Evolutionary conservation across 2,888 invertebrate species (phyloP), one percentile per base, ranked within the genome.

Genomic region (Choreutis nemorana): DNA sequence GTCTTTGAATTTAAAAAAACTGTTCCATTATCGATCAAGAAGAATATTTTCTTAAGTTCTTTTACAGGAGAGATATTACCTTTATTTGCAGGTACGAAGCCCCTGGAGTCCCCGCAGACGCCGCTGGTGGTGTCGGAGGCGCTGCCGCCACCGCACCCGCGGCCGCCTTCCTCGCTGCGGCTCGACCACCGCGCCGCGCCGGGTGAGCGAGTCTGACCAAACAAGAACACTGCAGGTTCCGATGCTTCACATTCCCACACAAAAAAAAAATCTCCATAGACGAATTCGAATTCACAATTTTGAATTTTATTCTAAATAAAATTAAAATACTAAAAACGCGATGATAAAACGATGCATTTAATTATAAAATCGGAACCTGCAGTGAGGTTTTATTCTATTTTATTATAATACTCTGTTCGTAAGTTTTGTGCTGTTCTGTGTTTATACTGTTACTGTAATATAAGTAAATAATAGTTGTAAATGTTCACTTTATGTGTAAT

Each of bases 51-150:
- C n/a, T n/a, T n/a, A n/a, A n/a, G n/a, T n/a, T n/a, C n/a, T n/a
- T n/a, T n/a, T n/a, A n/a, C n/a, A n/a, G n/a, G n/a, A n/a, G n/a
- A n/a, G n/a, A n/a, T n/a, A n/a, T n/a, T n/a, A n/a, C n/a, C n/a
- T n/a, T n/a, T n/a, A n/a, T n/a, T 47, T 45, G 4, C 56, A 79
- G 80, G 80, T 48, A 90, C 89, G 49, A 87, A 90, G 51, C 93
- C 92, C 2, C 72, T 91, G 55, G 92, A 92, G 48, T 90, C 91
- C 26, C 93, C 93, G 10, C 89, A 91, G 66, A 91, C 91, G 35
- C 91, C 92, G 21, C 79, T 86, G 46, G 84, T 82, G 37, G 82
- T 83, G 38, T 71, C 72, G 26, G 79, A 75, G 41, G 62, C 71
- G 35, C 55, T 77, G 16, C 73, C 71, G 5, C 70, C 75, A 18